A percentile compares a stretch with the other conserved stretches of the same genome.
Evolutionary conservation across 1,140 invertebrate species (phyloP).

Genomic region (Brachystomella parvula): DNA sequence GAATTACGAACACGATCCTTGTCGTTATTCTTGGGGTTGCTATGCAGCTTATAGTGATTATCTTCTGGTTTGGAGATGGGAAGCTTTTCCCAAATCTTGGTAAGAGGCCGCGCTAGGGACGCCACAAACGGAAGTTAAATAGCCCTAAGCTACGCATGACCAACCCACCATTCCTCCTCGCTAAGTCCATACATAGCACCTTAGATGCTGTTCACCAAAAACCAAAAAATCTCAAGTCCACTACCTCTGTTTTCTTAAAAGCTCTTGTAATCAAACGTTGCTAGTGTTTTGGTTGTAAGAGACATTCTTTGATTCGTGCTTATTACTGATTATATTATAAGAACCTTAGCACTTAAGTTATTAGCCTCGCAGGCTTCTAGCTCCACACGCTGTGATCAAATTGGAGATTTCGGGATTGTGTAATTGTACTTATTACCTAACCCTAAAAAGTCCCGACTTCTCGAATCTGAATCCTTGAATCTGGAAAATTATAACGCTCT

Average conservation of each 20-base stretch:
- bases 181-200: background rate
- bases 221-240: background rate
- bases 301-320: too few relatives aligned
- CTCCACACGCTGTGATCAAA: too few relatives aligned
- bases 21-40: constrained; percentile 35
- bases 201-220: background rate
- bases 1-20: constrained; percentile 32
- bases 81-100: constrained; percentile 31
- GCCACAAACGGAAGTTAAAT: too few relatives aligned
- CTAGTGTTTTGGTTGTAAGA: too few relatives aligned
- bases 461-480: background rate
- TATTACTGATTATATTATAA: too few relatives aligned
- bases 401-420: background rate
- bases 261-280: too few relatives aligned
- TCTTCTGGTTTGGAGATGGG: constrained; percentile 36
- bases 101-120: background rate
- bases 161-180: background rate
- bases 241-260: background rate
- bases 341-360: too few relatives aligned
- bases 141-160: too few relatives aligned
- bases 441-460: too few relatives aligned
- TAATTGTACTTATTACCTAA: too few relatives aligned
- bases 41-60: constrained; percentile 33
- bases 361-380: too few relatives aligned
- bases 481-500: background rate